Percentiles rank a stretch among this genome's conserved stretches.
Evolutionary conservation across 2,113 vertebrate genomes (phyloP).

Genomic region (Callithrix jacchus): DNA sequence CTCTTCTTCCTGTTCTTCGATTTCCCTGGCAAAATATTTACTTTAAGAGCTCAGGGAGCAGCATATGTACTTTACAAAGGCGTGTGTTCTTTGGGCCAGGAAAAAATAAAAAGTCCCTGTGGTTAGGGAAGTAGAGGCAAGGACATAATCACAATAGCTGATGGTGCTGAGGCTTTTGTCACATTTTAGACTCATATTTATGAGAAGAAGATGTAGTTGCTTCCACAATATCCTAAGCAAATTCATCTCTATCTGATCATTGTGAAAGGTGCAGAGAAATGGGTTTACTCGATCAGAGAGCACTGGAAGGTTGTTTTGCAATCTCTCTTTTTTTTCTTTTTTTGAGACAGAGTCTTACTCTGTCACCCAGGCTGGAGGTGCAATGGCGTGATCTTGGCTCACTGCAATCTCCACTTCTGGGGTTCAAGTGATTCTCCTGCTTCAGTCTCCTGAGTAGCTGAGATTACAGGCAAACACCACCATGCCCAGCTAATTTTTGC

Average conservation of each 20-base stretch:
- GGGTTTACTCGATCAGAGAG: neutral
- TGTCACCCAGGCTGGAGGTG: too few species aligned
- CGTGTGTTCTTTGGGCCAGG: neutral
- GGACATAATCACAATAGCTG: neutral
- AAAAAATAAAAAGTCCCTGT: neutral
- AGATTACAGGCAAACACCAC: too few species aligned
- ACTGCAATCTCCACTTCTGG: too few species aligned
- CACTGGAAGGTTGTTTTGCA: neutral
- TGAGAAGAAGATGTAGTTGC: neutral
- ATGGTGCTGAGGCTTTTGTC: neutral
- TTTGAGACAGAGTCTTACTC: too few species aligned
- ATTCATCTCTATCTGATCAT: neutral
- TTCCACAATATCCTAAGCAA: neutral
- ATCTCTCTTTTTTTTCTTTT: too few species aligned
- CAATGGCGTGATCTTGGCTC: too few species aligned
- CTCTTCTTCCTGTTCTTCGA: conserved; percentile 64
- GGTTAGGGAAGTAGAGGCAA: neutral
- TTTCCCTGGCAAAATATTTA: conserved; percentile 64
- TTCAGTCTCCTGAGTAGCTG: too few species aligned
- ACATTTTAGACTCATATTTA: neutral
- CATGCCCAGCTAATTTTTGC: too few species aligned
- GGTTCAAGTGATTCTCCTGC: too few species aligned
- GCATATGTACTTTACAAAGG: neutral
- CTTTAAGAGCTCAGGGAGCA: conserved; percentile 28
- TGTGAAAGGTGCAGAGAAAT: neutral